Evolutionary conservation across 2,888 invertebrate genomes (phyloP).

Genomic region (Nysson spinosus): DNA sequence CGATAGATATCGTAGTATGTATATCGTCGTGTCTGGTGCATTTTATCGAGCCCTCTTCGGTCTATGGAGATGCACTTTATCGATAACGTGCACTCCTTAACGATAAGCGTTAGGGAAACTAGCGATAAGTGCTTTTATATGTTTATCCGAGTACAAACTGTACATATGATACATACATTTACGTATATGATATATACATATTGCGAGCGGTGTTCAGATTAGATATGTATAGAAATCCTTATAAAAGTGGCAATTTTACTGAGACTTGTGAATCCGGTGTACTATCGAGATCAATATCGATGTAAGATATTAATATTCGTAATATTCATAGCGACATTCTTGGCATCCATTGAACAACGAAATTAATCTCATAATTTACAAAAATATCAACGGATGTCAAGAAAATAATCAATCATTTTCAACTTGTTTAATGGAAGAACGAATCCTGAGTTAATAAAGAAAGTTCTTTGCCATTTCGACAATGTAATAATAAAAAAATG

Average conservation of each 20-base stretch:
- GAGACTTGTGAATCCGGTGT: not conserved
- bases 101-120: conserved; percentile 17
- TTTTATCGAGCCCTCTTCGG: too few species aligned
- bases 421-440: too few species aligned
- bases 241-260: not conserved
- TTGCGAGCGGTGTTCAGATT: conserved; percentile 34
- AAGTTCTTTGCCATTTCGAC: too few species aligned
- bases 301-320: too few species aligned
- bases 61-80: conserved; percentile 10
- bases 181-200: conserved; percentile 29
- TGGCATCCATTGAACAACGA: too few species aligned
- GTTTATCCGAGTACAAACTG: conserved; percentile 67
- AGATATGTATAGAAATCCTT: conserved; percentile 7
- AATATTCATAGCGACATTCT: too few species aligned
- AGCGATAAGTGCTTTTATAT: conserved; percentile 62
- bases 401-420: too few species aligned
- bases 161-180: conserved; percentile 43
- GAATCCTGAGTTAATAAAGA: too few species aligned
- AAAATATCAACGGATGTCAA: too few species aligned
- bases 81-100: not conserved
- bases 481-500: too few species aligned
- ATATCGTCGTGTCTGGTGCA: not conserved
- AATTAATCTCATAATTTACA: too few species aligned
- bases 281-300: too few species aligned
- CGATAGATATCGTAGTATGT: not conserved